Percentiles rank a stretch among this genome's conserved stretches.
phyloP scores from a whole-genome alignment of 2,888 invertebrate species.

The Nomada hirtipes region DNA sequence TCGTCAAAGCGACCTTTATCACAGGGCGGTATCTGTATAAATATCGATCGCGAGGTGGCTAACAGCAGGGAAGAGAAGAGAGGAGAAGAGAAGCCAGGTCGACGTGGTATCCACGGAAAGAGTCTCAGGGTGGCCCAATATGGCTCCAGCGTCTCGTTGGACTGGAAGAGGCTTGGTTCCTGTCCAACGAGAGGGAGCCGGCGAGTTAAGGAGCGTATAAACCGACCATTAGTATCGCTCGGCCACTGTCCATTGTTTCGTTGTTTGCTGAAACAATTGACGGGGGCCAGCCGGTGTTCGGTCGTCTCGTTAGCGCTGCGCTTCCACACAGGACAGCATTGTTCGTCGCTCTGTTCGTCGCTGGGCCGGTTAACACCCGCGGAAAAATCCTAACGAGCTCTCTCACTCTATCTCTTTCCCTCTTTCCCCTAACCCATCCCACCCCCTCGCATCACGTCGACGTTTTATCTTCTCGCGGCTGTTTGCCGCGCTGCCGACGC shows the following conservation, averaged over 20 bases:
- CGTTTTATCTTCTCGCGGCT: conserved; percentile 25
- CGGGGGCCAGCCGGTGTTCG: conserved; percentile 82
- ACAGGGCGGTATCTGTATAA: too few relatives aligned
- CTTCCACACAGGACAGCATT: conserved; percentile 78
- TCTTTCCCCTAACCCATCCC: neutral
- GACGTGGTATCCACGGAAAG: conserved; percentile 23
- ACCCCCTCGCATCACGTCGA: neutral
- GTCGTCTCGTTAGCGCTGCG: conserved; percentile 81
- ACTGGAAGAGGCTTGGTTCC: conserved; percentile 38
- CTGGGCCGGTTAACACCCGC: conserved; percentile 80
- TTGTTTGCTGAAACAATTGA: conserved; percentile 82
- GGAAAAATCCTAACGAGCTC: conserved; percentile 84
- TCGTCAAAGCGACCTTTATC: too few relatives aligned
- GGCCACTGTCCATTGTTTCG: conserved; percentile 81
- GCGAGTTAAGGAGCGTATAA: conserved; percentile 79
- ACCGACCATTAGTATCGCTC: conserved; percentile 80
- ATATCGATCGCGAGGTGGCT: too few relatives aligned
- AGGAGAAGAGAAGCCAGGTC: neutral
- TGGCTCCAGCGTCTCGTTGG: conserved; percentile 50
- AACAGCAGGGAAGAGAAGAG: too few relatives aligned
- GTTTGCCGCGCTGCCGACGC: conserved; percentile 42
- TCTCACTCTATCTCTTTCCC: conserved; percentile 8
- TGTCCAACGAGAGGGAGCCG: conserved; percentile 14
- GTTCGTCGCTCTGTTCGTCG: conserved; percentile 73
- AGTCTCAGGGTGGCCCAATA: conserved; percentile 62